These are phyloP conservation scores for Machimus atricapillus DNA, from an alignment of 2,888 invertebrate genomes.

Conservation along the genomic window DNA sequence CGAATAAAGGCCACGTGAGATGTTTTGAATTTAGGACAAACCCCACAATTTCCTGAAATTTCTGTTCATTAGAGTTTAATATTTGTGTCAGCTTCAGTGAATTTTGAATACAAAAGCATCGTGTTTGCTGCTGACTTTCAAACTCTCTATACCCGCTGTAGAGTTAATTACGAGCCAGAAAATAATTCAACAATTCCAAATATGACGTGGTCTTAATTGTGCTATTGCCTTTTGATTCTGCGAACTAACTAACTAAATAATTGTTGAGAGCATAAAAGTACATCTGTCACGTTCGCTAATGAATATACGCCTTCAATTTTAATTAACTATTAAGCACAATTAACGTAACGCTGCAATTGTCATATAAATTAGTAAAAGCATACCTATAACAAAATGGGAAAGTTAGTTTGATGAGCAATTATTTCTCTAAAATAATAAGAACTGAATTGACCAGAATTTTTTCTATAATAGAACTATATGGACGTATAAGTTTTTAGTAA, in stretches of 20 bases:
- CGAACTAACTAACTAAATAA: background rate
- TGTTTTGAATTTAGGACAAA: background rate
- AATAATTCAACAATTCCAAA: background rate
- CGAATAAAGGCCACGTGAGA: background rate
- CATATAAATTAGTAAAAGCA: background rate
- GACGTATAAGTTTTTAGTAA: too few species aligned
- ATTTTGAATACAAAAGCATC: background rate
- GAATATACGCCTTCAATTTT: background rate
- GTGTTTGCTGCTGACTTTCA: background rate
- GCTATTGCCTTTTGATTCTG: background rate
- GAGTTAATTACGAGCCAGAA: background rate
- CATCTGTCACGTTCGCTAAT: background rate
- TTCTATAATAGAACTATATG: too few species aligned
- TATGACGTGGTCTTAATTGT: background rate
- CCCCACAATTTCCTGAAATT: background rate
- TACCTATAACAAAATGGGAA: background rate
- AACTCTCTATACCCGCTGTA: background rate
- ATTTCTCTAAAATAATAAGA: too few species aligned
- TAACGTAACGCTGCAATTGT: background rate
- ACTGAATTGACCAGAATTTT: too few species aligned
- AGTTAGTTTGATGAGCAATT: background rate
- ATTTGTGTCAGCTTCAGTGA: background rate
- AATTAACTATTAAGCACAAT: background rate
- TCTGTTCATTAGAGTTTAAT: background rate
- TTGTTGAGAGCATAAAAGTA: background rate